phyloP scores from a whole-genome alignment of 2,888 invertebrate species.

The Morinoia aosen region DNA sequence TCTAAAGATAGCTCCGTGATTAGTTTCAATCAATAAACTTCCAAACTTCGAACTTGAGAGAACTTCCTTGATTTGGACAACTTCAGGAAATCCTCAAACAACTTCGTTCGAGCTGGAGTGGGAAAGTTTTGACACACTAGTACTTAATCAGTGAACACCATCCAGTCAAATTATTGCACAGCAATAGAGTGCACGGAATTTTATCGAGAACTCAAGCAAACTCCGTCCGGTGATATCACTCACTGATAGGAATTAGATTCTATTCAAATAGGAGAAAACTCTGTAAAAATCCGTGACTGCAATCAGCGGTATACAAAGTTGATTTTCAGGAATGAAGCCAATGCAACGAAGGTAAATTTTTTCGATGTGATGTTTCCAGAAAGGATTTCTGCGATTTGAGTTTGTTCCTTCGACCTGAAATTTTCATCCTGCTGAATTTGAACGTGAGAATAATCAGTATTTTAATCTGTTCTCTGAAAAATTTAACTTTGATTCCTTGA shows the following conservation, averaged over 20 bases:
- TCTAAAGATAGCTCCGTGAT: background rate
- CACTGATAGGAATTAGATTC: background rate
- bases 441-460: too few species aligned
- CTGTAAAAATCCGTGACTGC: background rate
- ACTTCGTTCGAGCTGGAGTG: background rate
- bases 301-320: background rate
- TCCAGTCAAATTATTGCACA: background rate
- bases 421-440: too few species aligned
- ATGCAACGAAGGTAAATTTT: background rate
- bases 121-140: background rate
- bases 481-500: too few species aligned
- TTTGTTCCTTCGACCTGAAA: too few species aligned
- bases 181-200: background rate
- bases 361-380: too few species aligned
- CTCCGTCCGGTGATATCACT: background rate
- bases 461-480: too few species aligned
- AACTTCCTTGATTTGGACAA: background rate
- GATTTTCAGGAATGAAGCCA: background rate
- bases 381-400: too few species aligned
- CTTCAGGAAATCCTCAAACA: background rate
- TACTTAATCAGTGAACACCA: background rate
- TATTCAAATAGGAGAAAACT: background rate
- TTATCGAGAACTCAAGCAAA: background rate
- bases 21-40: slow-evolving; percentile 12
- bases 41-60: background rate